phyloP scores from a whole-genome alignment of 2,113 vertebrate species.

The Neofelis nebulosa region DNA sequence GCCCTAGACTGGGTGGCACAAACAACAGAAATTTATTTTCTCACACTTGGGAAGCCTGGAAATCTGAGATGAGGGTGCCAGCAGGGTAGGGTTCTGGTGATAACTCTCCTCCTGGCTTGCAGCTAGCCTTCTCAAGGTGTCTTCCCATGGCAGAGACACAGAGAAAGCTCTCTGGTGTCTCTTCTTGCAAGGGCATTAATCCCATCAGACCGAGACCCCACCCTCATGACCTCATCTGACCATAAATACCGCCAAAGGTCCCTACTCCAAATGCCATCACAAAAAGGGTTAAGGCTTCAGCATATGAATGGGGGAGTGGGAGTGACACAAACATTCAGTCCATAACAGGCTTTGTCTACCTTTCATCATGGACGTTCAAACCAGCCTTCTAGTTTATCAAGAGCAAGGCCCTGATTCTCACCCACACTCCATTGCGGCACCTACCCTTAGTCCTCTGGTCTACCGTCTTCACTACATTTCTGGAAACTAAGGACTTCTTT shows the following conservation, averaged over 20 bases:
- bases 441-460: not conserved
- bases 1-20: not conserved
- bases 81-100: not conserved
- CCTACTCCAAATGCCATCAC: not conserved
- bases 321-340: not conserved
- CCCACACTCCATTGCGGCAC: not conserved
- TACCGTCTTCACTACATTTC: not conserved
- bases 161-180: not conserved
- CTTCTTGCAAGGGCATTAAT: not conserved
- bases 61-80: not conserved
- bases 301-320: not conserved
- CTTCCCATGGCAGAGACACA: not conserved
- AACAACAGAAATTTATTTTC: not conserved
- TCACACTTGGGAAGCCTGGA: not conserved
- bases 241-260: not conserved
- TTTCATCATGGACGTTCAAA: not conserved
- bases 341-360: not conserved
- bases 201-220: no score
- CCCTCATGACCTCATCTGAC: not conserved
- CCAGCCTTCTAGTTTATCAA: not conserved
- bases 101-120: not conserved
- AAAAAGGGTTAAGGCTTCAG: not conserved
- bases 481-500: not conserved
- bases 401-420: not conserved
- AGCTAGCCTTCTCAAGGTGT: not conserved